Conservation (phyloP, 2,888 invertebrate species). For the Dryomyza anilis region DNA sequence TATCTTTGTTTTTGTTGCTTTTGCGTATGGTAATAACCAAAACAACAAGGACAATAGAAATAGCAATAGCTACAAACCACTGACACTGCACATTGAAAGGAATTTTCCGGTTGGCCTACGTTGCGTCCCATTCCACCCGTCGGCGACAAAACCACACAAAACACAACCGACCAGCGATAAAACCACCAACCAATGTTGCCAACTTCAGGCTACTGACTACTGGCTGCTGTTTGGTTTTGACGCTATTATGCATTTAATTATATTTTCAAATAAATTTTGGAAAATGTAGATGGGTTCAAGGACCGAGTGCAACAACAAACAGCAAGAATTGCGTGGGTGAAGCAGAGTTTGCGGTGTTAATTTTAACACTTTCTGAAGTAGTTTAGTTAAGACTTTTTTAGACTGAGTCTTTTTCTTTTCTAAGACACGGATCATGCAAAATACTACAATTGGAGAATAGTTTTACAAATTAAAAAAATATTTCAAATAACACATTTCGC, state of each 20-base stretch:
- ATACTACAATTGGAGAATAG: too few species aligned
- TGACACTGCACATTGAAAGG: constrained; percentile 20
- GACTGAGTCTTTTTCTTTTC: too few species aligned
- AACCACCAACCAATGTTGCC: too few species aligned
- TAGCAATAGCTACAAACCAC: constrained; percentile 16
- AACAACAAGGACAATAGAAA: neutral
- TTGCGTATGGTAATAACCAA: neutral
- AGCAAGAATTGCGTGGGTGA: neutral
- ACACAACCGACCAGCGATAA: constrained; percentile 19
- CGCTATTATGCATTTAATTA: constrained; percentile 29
- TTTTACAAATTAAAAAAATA: too few species aligned
- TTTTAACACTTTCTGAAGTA: constrained; percentile 20
- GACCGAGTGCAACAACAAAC: too few species aligned
- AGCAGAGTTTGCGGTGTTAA: neutral
- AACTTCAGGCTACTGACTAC: neutral
- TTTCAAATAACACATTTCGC: too few species aligned
- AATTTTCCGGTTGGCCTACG: neutral
- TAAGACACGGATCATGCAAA: too few species aligned
- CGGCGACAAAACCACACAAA: constrained; percentile 19
- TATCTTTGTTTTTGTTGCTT: constrained; percentile 8
- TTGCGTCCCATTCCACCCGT: neutral
- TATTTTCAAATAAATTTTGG: constrained; percentile 25
- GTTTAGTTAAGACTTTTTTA: too few species aligned
- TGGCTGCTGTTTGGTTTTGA: constrained; percentile 2
- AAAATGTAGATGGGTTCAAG: neutral